Conservation (phyloP, 2,888 invertebrate species). For the Pandemis heparana region DNA sequence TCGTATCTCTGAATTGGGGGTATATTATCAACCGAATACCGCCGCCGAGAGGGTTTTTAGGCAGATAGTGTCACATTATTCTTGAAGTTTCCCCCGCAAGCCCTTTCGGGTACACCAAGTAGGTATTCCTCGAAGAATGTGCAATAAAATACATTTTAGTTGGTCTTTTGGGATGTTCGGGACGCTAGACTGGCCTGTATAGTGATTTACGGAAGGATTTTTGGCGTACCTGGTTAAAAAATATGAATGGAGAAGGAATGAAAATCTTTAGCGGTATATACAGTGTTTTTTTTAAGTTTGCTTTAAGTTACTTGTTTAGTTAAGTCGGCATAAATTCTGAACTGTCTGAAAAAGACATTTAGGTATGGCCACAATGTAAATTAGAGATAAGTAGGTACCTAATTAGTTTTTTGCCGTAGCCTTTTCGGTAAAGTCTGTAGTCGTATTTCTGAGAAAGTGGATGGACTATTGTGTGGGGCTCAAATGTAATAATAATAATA, state of each 20-base stretch:
- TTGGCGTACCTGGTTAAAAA: background rate
- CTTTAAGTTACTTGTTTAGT: no score
- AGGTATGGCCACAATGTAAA: no score
- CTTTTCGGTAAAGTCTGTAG: no score
- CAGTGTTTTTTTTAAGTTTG: no score
- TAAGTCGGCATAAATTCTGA: no score
- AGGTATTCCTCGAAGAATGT: constrained; percentile 36
- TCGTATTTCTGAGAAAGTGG: no score
- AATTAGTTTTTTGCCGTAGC: no score
- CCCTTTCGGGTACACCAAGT: constrained; percentile 39
- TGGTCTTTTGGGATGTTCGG: constrained; percentile 28
- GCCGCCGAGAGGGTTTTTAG: constrained; percentile 41
- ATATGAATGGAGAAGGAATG: background rate
- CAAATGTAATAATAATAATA: no score
- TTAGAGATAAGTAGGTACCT: no score
- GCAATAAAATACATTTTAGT: constrained; percentile 41
- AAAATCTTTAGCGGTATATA: no score
- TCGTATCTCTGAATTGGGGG: constrained; percentile 45
- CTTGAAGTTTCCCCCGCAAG: constrained; percentile 47
- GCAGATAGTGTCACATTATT: constrained; percentile 54
- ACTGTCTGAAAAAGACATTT: no score
- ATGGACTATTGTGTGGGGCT: no score
- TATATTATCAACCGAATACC: constrained; percentile 45
- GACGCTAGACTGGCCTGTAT: background rate
- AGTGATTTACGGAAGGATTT: constrained; percentile 6